A percentile compares a stretch with the other conserved stretches of the same genome.
phyloP scores from a whole-genome alignment of 2,888 invertebrate genomes.

The Leptarthrus brevirostris region DNA sequence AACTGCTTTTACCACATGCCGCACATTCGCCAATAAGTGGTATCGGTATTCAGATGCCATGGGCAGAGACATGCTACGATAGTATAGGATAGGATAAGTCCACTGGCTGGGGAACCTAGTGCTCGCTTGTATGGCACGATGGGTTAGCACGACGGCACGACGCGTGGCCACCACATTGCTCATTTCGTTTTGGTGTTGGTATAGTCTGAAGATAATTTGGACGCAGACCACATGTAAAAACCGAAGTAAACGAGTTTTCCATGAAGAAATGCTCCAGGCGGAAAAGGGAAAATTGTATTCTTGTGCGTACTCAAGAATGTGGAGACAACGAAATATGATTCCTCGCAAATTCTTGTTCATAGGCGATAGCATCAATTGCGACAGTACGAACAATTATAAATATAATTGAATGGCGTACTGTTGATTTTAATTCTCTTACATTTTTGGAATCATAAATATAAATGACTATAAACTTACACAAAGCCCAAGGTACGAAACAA shows the following conservation, averaged over 20 bases:
- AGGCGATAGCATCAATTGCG: too few species aligned
- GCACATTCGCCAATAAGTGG: constrained; percentile 35
- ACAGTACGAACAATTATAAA: too few species aligned
- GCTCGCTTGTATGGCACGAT: neutral
- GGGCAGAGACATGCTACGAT: neutral
- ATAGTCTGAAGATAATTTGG: too few species aligned
- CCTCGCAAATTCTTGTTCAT: constrained; percentile 1
- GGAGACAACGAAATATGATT: neutral
- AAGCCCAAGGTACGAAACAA: too few species aligned
- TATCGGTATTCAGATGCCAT: neutral
- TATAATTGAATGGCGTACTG: constrained; percentile 2
- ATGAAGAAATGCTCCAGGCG: constrained; percentile 14
- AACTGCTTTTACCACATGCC: constrained; percentile 50
- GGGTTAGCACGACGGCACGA: too few species aligned
- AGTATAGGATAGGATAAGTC: constrained; percentile 7
- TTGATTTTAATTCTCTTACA: too few species aligned
- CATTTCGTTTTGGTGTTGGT: neutral
- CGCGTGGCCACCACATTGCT: neutral
- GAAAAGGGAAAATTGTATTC: constrained; percentile 16
- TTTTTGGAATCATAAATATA: too few species aligned
- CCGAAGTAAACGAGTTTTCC: constrained; percentile 18
- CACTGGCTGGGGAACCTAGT: too few species aligned
- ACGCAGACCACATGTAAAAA: constrained; percentile 1
- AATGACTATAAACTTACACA: too few species aligned
- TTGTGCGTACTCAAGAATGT: neutral